Evolutionary conservation across 1,140 invertebrate species (phyloP), one percentile per base, ranked within the genome.

Genomic region (Hermetia illucens): DNA sequence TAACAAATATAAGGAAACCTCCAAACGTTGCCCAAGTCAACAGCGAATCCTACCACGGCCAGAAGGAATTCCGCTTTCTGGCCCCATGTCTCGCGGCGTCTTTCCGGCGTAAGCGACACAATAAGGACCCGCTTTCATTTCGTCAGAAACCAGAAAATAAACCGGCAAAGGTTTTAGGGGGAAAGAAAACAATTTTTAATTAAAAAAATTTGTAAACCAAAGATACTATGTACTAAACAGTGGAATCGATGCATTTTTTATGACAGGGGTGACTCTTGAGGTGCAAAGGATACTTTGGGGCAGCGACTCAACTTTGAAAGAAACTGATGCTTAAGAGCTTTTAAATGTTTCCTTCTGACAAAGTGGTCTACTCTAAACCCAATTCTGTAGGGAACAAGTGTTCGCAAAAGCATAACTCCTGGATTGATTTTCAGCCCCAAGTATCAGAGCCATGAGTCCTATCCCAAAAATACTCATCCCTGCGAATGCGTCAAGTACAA

Each of bases 21-120:
- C 81, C 81, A 85, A 2, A 85, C 79, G 51, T 85, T 85, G 29
- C 79, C 82, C 21, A 85, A 67, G 61, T 88, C 85, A 2, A 90
- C 84, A 5, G 85, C 84, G 50, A 89, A 90, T 0, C 85, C 85
- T 40, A 89, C 79, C 30, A 89, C 83, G 6, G 84, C 82, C 34
- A 90, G 64, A 16, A 90, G 66, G 58, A 90, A 91, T 62, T 92
- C 87, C 19, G 85, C 79, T 62, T 92, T 91, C 61, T 88, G 87
- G 42, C 69, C 70, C 78, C 78, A 81, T 6, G 77, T 80, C 59
- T 81, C 78, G 2, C 78, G 62, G 34, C 66, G 61, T 19, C 72
- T 56, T 40, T 71, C 69, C 8, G 70, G 69, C 4, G 74, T 75
- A 24, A 76, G 59, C 0, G 72, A 72, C 20, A 77, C 72, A 31